Evolutionary conservation across 2,113 vertebrate species (phyloP), one percentile per base, ranked within the genome.

Genomic region (Tapirus terrestris): DNA sequence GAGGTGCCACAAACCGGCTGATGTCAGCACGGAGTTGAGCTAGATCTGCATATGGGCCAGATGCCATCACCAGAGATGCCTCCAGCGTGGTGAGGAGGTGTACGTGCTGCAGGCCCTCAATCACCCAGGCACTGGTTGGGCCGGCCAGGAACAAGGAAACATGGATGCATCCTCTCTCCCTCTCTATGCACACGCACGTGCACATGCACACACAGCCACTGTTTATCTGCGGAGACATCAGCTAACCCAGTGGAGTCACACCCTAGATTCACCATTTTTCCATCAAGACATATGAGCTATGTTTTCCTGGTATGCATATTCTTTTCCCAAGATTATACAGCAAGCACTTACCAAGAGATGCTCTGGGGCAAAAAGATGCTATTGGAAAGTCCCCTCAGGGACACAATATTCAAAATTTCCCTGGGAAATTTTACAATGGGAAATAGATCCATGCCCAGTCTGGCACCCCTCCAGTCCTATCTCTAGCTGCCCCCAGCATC

Each of bases 1-100:
- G 94, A 87, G 95, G 89, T 96, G 96, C 97, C 61, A 77, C 96
- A 91, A 96, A 97, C 48, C 0, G 8, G 96, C 97, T 97, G 94
- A 96, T 58, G 92, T 97, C 96, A 96, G 97, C 97, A 93, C 33
- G 0, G 36, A 82, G 87, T n/a, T 0, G 13, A 70, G 91, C 89
- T 79, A 2, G 51, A 76, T 72, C 95, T 93, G 94, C 95, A 89
- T 79, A 82, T 0, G 60, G 95, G 96, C 95, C 94, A 93, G 93
- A 65, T 94, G 96, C 96, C 96, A 51, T 93, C 80, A 81, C 43
- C 48, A 63, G 90, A 72, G 93, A 63, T 27, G 88, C 70, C 36
- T 61, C 51, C 29, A 45, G 89, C 0, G 0, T 16, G 80, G 45
- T 18, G 65, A 79, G 80, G 27, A 31, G 61, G 36, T 17, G 43